phyloP scores from a whole-genome alignment of 2,888 invertebrate genomes.

The Eupeodes luniger region DNA sequence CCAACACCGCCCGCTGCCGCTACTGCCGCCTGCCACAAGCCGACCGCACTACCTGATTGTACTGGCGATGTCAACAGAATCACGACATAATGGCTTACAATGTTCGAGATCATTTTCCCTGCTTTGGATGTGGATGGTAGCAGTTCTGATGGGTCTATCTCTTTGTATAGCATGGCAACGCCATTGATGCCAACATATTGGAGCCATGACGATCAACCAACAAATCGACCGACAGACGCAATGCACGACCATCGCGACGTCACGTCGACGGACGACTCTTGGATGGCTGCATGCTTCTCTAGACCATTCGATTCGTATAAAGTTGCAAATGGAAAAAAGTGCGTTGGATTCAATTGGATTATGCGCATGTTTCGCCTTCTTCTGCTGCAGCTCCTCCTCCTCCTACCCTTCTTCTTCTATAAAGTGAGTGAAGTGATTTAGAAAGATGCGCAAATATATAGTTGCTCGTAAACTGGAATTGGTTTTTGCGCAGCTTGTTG shows the following conservation, averaged over 20 bases:
- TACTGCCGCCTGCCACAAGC: too few species aligned
- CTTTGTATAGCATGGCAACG: background rate
- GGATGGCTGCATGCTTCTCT: background rate
- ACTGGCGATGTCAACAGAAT: conserved; percentile 72
- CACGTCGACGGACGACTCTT: background rate
- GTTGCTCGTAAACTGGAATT: conserved; percentile 1
- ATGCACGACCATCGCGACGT: too few species aligned
- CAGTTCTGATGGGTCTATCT: background rate
- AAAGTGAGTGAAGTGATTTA: too few species aligned
- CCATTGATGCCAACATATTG: conserved; percentile 17
- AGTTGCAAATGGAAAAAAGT: conserved; percentile 20
- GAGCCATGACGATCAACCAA: conserved; percentile 15
- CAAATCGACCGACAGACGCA: too few species aligned
- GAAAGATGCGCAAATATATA: too few species aligned
- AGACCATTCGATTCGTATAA: too few species aligned
- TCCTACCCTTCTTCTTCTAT: background rate
- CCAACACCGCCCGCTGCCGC: too few species aligned
- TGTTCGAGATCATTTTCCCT: conserved; percentile 60
- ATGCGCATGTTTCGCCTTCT: conserved; percentile 53
- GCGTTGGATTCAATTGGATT: conserved; percentile 67
- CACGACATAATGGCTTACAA: conserved; percentile 76
- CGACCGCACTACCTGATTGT: conserved; percentile 57
- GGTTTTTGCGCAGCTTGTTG: background rate
- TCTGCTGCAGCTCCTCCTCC: background rate
- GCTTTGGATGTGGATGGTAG: background rate